Conservation (phyloP, 2,888 invertebrate genomes). For the Hirudinaria manillensis region DNA sequence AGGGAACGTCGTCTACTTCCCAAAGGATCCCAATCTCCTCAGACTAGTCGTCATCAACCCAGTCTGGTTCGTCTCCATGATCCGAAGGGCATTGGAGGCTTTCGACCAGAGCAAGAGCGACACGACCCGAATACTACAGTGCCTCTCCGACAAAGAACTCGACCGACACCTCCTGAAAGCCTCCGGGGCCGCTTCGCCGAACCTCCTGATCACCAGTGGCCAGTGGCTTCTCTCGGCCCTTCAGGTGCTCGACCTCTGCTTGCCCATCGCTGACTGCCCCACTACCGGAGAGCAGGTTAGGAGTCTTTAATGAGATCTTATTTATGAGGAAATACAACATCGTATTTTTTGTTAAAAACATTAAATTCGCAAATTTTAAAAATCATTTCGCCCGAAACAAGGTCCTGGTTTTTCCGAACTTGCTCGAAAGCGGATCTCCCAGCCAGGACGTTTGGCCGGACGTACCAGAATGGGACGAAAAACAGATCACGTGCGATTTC, state of each 20-base stretch:
- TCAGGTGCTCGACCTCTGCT: conserved; percentile 39
- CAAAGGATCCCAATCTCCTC: conserved; percentile 38
- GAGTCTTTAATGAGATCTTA: not conserved
- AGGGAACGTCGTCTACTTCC: conserved; percentile 41
- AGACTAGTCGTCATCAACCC: conserved; percentile 42
- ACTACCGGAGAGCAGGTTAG: conserved; percentile 20
- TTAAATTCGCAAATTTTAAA: not conserved
- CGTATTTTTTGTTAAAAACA: not conserved
- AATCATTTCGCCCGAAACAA: too few species aligned
- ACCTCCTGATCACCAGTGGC: conserved; percentile 35
- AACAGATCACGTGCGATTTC: conserved; percentile 43
- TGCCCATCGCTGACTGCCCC: conserved; percentile 36
- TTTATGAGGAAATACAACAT: not conserved
- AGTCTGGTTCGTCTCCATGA: conserved; percentile 41
- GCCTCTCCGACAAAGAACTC: conserved; percentile 40
- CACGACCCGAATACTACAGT: conserved; percentile 35
- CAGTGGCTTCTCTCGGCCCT: conserved; percentile 41
- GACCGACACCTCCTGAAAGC: conserved; percentile 39
- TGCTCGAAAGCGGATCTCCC: conserved; percentile 41
- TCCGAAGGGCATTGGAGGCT: conserved; percentile 36
- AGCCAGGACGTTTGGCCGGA: conserved; percentile 42
- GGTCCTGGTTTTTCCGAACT: conserved; percentile 38
- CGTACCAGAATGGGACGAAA: conserved; percentile 43
- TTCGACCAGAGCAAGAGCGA: conserved; percentile 35
- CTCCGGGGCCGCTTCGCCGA: not conserved